These are phyloP conservation scores for Drosophila mulleri DNA, from an alignment of 2,888 invertebrate genomes.

Conservation along the genomic window DNA sequence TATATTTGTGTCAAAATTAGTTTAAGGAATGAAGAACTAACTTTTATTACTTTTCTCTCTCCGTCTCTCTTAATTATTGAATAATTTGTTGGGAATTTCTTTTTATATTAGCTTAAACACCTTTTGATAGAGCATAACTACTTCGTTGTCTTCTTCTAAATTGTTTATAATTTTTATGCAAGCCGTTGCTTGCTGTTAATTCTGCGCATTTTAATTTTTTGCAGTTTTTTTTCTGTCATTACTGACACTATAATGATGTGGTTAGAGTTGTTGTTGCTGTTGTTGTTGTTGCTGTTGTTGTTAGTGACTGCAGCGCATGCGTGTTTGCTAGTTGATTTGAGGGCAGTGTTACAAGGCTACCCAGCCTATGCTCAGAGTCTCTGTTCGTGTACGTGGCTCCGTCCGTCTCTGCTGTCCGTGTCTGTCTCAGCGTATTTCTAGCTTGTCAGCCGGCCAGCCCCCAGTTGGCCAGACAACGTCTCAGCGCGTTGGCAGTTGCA, in stretches of 20 bases:
- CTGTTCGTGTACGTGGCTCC: background rate
- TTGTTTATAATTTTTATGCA: conserved; percentile 28
- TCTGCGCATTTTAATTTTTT: conserved; percentile 24
- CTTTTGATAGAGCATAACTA: background rate
- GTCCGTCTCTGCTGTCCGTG: background rate
- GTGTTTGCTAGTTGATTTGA: conserved; percentile 76
- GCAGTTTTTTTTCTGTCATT: conserved; percentile 34
- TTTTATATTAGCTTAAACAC: background rate
- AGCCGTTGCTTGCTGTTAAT: conserved; percentile 34
- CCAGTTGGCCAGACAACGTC: conserved; percentile 65
- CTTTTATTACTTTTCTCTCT: background rate
- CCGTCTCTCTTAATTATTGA: background rate
- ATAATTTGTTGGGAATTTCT: background rate
- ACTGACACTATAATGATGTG: conserved; percentile 42
- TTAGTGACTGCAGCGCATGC: conserved; percentile 61
- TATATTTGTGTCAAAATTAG: background rate
- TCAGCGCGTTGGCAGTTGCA: conserved; percentile 72
- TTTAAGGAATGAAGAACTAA: background rate
- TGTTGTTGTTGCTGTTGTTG: conserved; percentile 15
- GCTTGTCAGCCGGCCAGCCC: conserved; percentile 34
- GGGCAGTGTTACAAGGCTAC: conserved; percentile 83
- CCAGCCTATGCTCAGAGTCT: conserved; percentile 59
- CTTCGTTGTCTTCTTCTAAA: conserved; percentile 7
- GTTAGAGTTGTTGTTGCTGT: conserved; percentile 13
- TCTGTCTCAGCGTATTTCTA: conserved; percentile 20